These are phyloP conservation scores for Tinamus major DNA, from an alignment of 2,797 vertebrate genomes.

Conservation along the genomic window DNA sequence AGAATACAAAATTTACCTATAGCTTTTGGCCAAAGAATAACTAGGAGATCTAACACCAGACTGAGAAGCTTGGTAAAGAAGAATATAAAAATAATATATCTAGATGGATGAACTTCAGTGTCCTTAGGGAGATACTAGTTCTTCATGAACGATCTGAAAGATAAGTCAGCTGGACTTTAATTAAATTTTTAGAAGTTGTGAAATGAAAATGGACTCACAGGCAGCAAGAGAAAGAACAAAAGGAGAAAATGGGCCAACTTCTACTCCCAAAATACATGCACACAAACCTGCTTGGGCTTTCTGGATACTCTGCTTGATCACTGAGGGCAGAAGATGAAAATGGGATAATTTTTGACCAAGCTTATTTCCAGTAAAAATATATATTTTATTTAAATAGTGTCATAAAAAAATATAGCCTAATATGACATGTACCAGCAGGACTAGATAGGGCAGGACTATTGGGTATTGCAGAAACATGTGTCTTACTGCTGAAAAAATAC, in stretches of 20 bases:
- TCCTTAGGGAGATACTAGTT: neutral
- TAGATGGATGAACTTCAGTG: neutral
- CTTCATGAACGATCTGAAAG: neutral
- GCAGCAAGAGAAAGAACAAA: neutral
- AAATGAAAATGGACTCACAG: neutral
- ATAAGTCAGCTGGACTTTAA: neutral
- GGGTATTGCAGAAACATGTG: neutral
- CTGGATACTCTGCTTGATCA: neutral
- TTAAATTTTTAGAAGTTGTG: constrained; percentile 45
- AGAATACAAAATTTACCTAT: neutral
- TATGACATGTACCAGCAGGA: neutral
- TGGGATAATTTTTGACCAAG: neutral
- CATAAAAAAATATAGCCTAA: neutral
- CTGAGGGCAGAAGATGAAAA: neutral
- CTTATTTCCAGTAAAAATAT: neutral
- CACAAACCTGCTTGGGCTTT: neutral
- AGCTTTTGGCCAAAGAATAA: neutral
- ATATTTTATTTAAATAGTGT: neutral
- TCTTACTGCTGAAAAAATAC: neutral
- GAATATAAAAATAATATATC: neutral
- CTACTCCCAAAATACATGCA: neutral
- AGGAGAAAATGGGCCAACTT: neutral
- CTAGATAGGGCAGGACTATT: neutral
- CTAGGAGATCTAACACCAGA: neutral
- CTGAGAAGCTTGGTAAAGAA: neutral